Conservation (phyloP, 2,888 invertebrate genomes). For the Stramonita haemastoma region DNA sequence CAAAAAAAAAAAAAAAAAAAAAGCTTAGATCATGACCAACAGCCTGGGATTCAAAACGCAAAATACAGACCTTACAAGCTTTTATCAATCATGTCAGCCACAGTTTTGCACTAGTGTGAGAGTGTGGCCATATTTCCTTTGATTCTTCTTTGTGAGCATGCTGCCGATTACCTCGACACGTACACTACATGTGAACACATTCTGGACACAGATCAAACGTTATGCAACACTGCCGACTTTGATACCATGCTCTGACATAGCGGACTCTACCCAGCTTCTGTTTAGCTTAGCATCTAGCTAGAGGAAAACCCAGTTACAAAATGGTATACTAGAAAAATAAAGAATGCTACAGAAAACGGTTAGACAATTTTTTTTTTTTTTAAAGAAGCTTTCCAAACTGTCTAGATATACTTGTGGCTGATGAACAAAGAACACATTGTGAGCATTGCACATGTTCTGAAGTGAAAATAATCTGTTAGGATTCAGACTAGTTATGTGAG, state of each 20-base stretch:
- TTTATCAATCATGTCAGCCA: neutral
- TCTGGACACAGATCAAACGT: neutral
- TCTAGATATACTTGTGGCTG: too few relatives aligned
- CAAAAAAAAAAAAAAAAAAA: neutral
- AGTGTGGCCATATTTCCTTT: neutral
- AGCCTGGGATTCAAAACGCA: too few relatives aligned
- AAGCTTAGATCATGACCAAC: neutral
- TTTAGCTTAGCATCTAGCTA: too few relatives aligned
- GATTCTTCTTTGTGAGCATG: conserved; percentile 2
- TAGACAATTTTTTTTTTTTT: too few relatives aligned
- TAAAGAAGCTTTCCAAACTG: too few relatives aligned
- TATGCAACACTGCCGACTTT: neutral
- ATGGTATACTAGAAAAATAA: too few relatives aligned
- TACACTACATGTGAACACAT: neutral
- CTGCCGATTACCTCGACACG: neutral
- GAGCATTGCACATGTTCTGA: neutral
- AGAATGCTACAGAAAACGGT: too few relatives aligned
- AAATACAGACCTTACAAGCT: too few relatives aligned
- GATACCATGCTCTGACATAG: neutral
- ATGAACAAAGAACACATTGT: neutral
- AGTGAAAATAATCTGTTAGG: too few relatives aligned
- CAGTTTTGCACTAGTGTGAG: too few relatives aligned
- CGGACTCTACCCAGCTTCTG: neutral
- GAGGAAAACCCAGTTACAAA: too few relatives aligned
- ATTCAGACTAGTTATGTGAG: too few relatives aligned